Evolutionary conservation across 2,113 vertebrate genomes (phyloP).

Genomic region (Steatornis caripensis): DNA sequence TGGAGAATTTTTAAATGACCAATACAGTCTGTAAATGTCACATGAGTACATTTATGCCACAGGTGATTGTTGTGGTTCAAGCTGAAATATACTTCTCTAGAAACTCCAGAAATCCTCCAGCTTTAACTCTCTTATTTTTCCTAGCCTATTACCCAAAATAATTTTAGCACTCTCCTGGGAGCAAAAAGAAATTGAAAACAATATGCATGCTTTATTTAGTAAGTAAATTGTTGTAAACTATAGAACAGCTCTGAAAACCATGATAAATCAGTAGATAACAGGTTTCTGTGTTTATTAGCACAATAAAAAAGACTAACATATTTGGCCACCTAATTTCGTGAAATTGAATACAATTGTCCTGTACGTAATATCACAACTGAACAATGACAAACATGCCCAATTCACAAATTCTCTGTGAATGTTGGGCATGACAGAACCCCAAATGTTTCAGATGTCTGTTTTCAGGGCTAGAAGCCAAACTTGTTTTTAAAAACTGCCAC

Average conservation of each 20-base stretch:
- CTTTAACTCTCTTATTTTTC: constrained; percentile 20
- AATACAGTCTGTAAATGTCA: constrained; percentile 32
- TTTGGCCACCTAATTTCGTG: neutral
- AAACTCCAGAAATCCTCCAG: constrained; percentile 36
- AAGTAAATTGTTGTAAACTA: constrained; percentile 44
- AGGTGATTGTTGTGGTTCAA: neutral
- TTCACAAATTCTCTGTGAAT: neutral
- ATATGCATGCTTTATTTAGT: constrained; percentile 23
- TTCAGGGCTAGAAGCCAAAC: neutral
- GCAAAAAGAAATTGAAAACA: constrained; percentile 43
- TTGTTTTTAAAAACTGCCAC: neutral
- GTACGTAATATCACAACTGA: neutral
- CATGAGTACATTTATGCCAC: neutral
- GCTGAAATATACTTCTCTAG: constrained; percentile 26
- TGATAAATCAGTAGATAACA: constrained; percentile 57
- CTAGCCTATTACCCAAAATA: constrained; percentile 33
- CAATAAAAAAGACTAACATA: neutral
- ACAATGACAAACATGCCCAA: neutral
- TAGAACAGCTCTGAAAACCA: neutral
- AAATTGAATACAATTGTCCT: neutral
- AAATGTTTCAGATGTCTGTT: neutral
- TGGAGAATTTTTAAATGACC: constrained; percentile 45
- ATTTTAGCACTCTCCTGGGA: constrained; percentile 47
- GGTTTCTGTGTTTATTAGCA: constrained; percentile 51
- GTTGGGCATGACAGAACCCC: neutral